These are phyloP conservation scores for Colostygia pectinataria DNA, from an alignment of 2,888 invertebrate genomes.

Conservation along the genomic window DNA sequence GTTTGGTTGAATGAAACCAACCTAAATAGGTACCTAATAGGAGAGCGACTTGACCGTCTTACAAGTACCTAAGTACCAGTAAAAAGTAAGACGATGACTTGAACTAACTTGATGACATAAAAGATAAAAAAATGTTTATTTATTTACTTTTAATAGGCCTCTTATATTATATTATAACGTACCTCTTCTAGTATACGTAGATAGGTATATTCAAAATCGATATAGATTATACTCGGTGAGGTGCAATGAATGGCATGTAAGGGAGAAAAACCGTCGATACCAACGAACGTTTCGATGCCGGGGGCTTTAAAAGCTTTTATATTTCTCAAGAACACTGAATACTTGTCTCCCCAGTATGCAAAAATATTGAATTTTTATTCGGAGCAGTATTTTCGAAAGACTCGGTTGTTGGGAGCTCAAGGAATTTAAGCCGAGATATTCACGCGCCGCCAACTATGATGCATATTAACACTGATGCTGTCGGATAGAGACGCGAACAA, in stretches of 20 bases:
- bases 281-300: conserved; percentile 61
- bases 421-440: conserved; percentile 69
- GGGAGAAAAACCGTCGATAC: conserved; percentile 57
- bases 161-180: no score
- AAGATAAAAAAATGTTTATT: no score
- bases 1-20: no score
- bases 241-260: conserved; percentile 50
- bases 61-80: no score
- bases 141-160: no score
- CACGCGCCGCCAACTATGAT: conserved; percentile 61
- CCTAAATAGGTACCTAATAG: no score
- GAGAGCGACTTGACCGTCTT: no score
- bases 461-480: conserved; percentile 49
- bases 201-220: conserved; percentile 64
- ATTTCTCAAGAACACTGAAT: conserved; percentile 75
- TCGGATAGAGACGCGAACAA: conserved; percentile 3
- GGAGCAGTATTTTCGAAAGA: conserved; percentile 65
- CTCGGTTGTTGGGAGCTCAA: conserved; percentile 53
- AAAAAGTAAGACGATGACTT: no score
- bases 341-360: conserved; percentile 65
- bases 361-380: conserved; percentile 79
- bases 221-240: conserved; percentile 58
- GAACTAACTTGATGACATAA: no score
- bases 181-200: no score
- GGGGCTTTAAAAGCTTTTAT: conserved; percentile 80